phyloP scores from a whole-genome alignment of 2,113 vertebrate genomes.

The Mustelus asterias region DNA sequence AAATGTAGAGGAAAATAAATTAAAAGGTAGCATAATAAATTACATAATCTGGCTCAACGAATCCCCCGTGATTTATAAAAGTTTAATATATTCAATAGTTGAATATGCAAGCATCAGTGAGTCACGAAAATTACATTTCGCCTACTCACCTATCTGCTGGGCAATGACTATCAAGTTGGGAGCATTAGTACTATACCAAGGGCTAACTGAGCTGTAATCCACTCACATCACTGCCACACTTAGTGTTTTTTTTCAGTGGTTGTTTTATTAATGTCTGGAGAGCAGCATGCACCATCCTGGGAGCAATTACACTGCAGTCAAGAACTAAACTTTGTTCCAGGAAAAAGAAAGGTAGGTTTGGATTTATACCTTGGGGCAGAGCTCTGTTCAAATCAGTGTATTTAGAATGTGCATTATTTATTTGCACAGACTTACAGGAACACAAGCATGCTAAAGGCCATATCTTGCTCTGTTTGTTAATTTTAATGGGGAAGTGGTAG shows the following conservation, averaged over 20 bases:
- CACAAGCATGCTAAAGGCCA: not conserved
- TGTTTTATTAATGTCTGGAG: constrained; percentile 24
- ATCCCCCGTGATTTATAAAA: not conserved
- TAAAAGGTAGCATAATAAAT: not conserved
- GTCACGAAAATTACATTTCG: not conserved
- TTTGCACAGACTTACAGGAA: not conserved
- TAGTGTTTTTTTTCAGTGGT: not conserved
- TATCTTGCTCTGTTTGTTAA: not conserved
- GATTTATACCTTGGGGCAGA: not conserved
- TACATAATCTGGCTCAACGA: not conserved
- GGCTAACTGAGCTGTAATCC: not conserved
- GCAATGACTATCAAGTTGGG: not conserved
- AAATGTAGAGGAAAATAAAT: not conserved
- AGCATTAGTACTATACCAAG: not conserved
- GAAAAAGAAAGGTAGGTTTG: not conserved
- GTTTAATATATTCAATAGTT: not conserved
- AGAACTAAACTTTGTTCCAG: not conserved
- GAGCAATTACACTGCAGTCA: constrained; percentile 23
- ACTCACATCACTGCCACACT: not conserved
- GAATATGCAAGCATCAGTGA: not conserved
- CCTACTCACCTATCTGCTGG: constrained; percentile 15
- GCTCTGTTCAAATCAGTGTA: not conserved
- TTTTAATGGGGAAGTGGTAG: not conserved
- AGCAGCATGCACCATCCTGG: not conserved
- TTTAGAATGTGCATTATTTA: not conserved